Evolutionary conservation across 1,140 invertebrate genomes (phyloP), one percentile per base, ranked within the genome.

Genomic region (Frieseomelitta varia): DNA sequence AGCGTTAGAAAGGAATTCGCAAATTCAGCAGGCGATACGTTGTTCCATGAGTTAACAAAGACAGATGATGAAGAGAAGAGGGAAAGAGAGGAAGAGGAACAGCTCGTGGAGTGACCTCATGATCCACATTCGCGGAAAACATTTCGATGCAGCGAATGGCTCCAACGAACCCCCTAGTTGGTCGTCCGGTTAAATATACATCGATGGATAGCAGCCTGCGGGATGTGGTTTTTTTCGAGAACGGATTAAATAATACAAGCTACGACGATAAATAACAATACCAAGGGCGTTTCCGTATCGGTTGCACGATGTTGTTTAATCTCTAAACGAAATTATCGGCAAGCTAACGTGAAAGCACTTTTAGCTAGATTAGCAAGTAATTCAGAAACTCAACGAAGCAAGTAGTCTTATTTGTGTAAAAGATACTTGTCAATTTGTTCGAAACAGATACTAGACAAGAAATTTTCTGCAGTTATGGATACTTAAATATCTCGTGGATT

Each of bases 201-300:
- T 79, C 17, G 53, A 4, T 53, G 10, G 65, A 69, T 53, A 79
- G 19, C 67, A 19, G 19, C 15, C 55, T 12, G 73, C 34, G 72
- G 53, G n/a, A 76, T 56, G 73, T 81, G 72, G 65, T 58, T 78
- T 68, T 39, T 72, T 65, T 73, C 14, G 65, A 56, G 30, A 79
- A 19, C 56, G 55, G 47, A n/a, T 39, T 55, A 56, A 30, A 85
- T 76, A 63, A 87, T 77, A 87, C 73, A 51, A 81, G 51, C 47
- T 19, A 12, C 21, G 74, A 77, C 80, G 55, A 88, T 88, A 87
- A 88, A 85, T 85, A 87, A 85, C 68, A 81, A 87, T 55, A 63
- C 53, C 56, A 10, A 17, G 11, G 77, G 67, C 61, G 71, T 71
- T 85, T 56, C 58, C 34, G 34, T 71, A 27, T 74, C 55, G n/a